Percentiles rank a stretch among this genome's conserved stretches.
phyloP scores from a whole-genome alignment of 92 coral and sea anemone species.

The Bergia puertoricense region DNA sequence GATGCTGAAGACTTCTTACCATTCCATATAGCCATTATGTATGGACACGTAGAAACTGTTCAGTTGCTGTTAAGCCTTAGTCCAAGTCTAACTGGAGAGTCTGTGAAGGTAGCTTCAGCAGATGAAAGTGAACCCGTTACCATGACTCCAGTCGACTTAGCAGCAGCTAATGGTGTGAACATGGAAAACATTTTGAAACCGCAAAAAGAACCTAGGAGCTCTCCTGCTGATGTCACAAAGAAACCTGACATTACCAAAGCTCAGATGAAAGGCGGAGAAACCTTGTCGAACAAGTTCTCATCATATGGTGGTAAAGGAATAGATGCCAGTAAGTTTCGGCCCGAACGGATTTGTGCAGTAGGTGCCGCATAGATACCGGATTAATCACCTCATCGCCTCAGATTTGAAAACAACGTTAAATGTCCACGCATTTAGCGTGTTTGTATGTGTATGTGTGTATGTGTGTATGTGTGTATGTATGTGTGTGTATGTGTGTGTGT shows the following conservation, averaged over 20 bases:
- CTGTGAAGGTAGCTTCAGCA: neutral
- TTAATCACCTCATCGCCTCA: no score
- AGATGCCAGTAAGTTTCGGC: no score
- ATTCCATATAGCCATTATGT: slow-evolving; percentile 24
- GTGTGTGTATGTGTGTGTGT: no score
- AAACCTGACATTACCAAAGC: neutral
- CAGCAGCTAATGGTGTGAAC: neutral
- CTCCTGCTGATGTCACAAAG: neutral
- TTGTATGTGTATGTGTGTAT: no score
- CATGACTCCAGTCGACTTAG: slow-evolving; percentile 10
- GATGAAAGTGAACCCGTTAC: neutral
- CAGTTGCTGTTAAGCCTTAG: neutral
- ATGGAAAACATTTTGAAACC: neutral
- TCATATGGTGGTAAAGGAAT: no score
- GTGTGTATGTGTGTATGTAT: no score
- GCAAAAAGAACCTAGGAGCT: neutral
- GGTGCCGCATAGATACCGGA: no score
- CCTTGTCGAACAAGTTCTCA: neutral
- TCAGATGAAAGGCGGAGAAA: neutral
- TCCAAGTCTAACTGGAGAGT: neutral
- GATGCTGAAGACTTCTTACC: slow-evolving; percentile 28
- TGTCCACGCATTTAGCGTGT: no score
- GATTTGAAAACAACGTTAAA: no score
- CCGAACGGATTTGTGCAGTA: no score
- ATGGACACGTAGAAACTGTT: slow-evolving; percentile 21